Percentiles rank a stretch among this genome's conserved stretches.
Evolutionary conservation across 2,797 vertebrate genomes (phyloP).

Genomic region (Melanotaenia parkinsoni): DNA sequence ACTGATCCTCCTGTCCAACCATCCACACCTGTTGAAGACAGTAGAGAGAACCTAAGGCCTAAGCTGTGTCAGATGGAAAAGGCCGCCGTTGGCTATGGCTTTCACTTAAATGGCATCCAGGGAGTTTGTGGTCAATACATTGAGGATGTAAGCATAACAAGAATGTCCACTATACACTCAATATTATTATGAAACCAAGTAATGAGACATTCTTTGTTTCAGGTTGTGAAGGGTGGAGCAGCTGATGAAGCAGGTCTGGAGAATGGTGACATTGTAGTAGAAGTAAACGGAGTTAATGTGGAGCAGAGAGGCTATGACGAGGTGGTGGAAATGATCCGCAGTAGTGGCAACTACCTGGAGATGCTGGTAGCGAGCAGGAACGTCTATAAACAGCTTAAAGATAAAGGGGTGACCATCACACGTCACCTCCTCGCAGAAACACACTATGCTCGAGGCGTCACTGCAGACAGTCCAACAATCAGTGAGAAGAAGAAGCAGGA

Average conservation of each 20-base stretch:
- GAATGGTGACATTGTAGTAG: conserved; percentile 88
- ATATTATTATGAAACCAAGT: not conserved
- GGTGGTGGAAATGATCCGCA: conserved; percentile 85
- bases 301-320: conserved; percentile 83
- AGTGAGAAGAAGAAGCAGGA: not conserved
- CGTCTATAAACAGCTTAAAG: conserved; percentile 84
- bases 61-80: conserved; percentile 89
- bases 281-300: conserved; percentile 89
- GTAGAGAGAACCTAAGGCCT: conserved; percentile 77
- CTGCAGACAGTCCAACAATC: conserved; percentile 10
- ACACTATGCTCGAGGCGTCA: conserved; percentile 31
- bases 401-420: conserved; percentile 81
- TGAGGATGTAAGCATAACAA: conserved; percentile 82
- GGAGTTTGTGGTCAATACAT: conserved; percentile 86
- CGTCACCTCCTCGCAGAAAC: conserved; percentile 62
- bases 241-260: conserved; percentile 87
- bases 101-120: conserved; percentile 89
- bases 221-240: conserved; percentile 86
- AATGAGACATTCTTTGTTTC: conserved; percentile 22
- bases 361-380: conserved; percentile 87
- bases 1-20: conserved; percentile 29
- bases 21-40: conserved; percentile 26
- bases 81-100: conserved; percentile 86
- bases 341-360: conserved; percentile 78
- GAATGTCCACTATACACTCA: accelerated